phyloP scores from a whole-genome alignment of 2,888 invertebrate species.

The Ctenicera cuprea region DNA sequence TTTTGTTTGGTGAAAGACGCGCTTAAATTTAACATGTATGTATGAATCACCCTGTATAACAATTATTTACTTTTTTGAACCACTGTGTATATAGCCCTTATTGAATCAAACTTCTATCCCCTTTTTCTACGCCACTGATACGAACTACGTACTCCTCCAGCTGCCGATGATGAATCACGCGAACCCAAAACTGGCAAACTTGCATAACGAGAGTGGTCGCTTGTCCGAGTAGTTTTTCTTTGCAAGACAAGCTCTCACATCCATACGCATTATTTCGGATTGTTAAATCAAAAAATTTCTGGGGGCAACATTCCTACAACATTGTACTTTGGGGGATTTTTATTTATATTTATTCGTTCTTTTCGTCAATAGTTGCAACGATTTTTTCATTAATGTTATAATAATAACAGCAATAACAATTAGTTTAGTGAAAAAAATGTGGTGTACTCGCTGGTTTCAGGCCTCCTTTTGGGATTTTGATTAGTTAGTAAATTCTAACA shows the following conservation, averaged over 20 bases:
- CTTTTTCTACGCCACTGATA: not conserved
- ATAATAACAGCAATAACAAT: no score
- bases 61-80: no score
- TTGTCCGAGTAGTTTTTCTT: constrained; percentile 23
- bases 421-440: no score
- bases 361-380: no score
- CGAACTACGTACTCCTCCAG: not conserved
- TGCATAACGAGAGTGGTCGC: constrained; percentile 27
- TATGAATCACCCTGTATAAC: no score
- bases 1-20: no score
- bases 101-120: not conserved
- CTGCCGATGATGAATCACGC: constrained; percentile 23
- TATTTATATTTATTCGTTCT: no score
- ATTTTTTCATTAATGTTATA: no score
- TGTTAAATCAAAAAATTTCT: not conserved
- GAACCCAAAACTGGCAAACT: constrained; percentile 30
- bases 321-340: not conserved
- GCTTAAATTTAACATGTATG: no score
- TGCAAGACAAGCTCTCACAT: not conserved
- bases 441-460: no score
- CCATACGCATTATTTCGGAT: constrained; percentile 12
- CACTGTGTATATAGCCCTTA: no score
- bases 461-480: not conserved
- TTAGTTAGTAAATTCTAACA: not conserved
- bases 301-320: constrained; percentile 5